A percentile compares a stretch with the other conserved stretches of the same genome.
Evolutionary conservation across 2,797 vertebrate genomes (phyloP).

Genomic region (Otolemur crassicaudatus): DNA sequence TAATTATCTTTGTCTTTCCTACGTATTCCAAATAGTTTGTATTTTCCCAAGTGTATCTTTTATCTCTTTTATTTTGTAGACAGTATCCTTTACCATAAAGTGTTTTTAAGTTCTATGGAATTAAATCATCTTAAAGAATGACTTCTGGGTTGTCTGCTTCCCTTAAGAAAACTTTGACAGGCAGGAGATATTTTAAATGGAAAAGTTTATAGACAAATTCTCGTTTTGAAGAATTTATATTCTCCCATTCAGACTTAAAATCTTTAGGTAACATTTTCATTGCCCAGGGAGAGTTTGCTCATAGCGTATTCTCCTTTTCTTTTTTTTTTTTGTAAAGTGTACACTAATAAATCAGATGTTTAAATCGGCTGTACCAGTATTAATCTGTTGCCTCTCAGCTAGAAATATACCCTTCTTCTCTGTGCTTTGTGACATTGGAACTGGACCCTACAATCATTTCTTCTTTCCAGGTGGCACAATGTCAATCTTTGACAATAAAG

Average conservation of each 20-base stretch:
- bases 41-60: background rate
- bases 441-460: background rate
- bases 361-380: background rate
- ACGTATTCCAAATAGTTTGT: background rate
- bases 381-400: background rate
- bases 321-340: background rate
- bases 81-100: background rate
- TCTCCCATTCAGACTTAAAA: background rate
- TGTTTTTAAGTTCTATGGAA: background rate
- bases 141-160: background rate
- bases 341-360: background rate
- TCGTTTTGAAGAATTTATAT: background rate
- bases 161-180: slow-evolving; percentile 19
- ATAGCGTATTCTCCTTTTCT: background rate
- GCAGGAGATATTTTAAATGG: background rate
- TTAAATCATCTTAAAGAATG: background rate
- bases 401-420: background rate
- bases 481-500: background rate
- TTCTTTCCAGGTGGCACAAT: background rate
- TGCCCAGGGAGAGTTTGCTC: background rate
- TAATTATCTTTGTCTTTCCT: background rate
- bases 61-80: background rate
- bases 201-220: background rate
- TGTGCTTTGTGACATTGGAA: background rate
- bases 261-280: background rate